Conservation (phyloP, 2,888 invertebrate species). For the Andrena fulva region DNA sequence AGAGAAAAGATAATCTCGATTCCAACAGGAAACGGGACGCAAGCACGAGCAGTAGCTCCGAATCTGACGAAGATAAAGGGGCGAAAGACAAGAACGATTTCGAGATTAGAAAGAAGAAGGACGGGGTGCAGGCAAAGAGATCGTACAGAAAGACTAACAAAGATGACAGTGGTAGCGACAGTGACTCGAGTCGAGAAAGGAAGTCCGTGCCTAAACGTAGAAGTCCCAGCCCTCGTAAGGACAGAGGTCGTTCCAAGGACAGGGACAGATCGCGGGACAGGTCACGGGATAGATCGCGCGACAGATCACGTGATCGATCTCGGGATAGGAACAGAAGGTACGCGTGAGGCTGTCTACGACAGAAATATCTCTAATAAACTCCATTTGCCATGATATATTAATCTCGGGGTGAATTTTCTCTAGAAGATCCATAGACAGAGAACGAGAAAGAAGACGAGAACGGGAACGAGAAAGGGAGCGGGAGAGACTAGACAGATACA, state of each 20-base stretch:
- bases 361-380: background rate
- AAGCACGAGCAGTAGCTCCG: conserved; percentile 78
- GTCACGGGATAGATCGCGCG: conserved; percentile 85
- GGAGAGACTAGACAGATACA: conserved; percentile 81
- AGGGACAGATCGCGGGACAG: conserved; percentile 83
- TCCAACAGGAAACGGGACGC: conserved; percentile 73
- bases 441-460: conserved; percentile 81
- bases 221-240: conserved; percentile 81
- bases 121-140: conserved; percentile 94
- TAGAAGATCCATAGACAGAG: conserved; percentile 81
- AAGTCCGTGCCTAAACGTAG: conserved; percentile 82
- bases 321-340: conserved; percentile 83
- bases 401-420: conserved; percentile 21
- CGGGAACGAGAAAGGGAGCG: conserved; percentile 83
- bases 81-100: conserved; percentile 87
- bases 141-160: conserved; percentile 94
- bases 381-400: conserved; percentile 26
- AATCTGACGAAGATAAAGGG: conserved; percentile 78
- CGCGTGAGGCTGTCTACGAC: conserved; percentile 6
- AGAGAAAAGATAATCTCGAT: conserved; percentile 77
- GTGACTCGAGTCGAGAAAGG: conserved; percentile 87
- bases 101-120: conserved; percentile 91
- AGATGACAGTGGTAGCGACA: conserved; percentile 90
- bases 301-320: conserved; percentile 84
- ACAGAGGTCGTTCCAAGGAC: conserved; percentile 82